These are phyloP conservation scores for Bos javanicus DNA, from an alignment of 2,113 vertebrate genomes.

Conservation along the genomic window DNA sequence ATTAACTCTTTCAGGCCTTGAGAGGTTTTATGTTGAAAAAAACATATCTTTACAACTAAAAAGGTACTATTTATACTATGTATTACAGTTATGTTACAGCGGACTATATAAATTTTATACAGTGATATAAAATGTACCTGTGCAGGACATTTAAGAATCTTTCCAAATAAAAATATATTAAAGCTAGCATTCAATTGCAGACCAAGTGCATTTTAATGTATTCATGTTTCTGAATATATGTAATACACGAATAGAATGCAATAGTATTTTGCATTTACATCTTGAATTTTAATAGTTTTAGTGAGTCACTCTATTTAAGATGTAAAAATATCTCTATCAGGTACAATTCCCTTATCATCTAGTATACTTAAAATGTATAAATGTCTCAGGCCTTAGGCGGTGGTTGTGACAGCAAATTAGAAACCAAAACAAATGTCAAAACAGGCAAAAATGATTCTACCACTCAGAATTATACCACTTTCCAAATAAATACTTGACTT, in stretches of 20 bases:
- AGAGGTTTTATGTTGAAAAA: background rate
- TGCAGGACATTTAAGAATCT: slow-evolving; percentile 57
- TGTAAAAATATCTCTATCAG: slow-evolving; percentile 9
- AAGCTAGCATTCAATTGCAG: slow-evolving; percentile 42
- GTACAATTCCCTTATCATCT: slow-evolving; percentile 37
- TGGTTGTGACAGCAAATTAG: slow-evolving; percentile 30
- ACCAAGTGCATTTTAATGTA: slow-evolving; percentile 59
- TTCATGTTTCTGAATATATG: slow-evolving; percentile 67
- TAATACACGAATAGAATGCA: slow-evolving; percentile 62
- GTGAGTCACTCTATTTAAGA: slow-evolving; percentile 34
- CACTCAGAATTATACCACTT: background rate
- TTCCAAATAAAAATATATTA: slow-evolving; percentile 63
- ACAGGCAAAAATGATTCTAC: background rate
- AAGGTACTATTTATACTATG: background rate
- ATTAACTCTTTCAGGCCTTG: slow-evolving; percentile 57
- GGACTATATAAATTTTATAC: slow-evolving; percentile 63
- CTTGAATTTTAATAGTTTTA: slow-evolving; percentile 64
- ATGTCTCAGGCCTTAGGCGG: slow-evolving; percentile 4
- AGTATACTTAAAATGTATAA: slow-evolving; percentile 35
- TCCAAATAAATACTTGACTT: background rate
- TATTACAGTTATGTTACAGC: slow-evolving; percentile 57
- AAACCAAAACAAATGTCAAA: slow-evolving; percentile 50
- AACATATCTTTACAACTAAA: slow-evolving; percentile 43
- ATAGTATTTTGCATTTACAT: slow-evolving; percentile 48
- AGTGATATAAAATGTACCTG: slow-evolving; percentile 51